These are phyloP conservation scores for Sitophilus oryzae DNA, from an alignment of 1,140 invertebrate species.

Conservation along the genomic window DNA sequence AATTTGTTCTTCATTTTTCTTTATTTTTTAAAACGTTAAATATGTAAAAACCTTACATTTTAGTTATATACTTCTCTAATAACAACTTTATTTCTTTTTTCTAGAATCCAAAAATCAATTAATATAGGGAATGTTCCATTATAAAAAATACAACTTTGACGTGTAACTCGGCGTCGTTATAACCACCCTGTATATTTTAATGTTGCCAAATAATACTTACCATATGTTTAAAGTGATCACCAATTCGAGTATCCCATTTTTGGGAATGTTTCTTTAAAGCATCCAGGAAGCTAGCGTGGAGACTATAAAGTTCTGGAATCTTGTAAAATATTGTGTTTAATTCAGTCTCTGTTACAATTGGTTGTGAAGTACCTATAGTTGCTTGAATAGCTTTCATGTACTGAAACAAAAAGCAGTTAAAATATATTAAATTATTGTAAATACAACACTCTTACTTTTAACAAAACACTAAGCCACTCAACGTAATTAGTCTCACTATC, in stretches of 20 bases:
- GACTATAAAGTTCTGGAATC: constrained; percentile 76
- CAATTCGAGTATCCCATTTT: constrained; percentile 68
- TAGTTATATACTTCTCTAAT: too few relatives aligned
- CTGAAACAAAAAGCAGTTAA: constrained; percentile 47
- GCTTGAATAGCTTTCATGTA: constrained; percentile 90
- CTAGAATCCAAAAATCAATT: too few relatives aligned
- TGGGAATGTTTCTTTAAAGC: constrained; percentile 64
- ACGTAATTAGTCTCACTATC: constrained; percentile 87
- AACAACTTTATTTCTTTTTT: too few relatives aligned
- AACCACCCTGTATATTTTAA: neutral
- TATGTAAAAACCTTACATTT: too few relatives aligned
- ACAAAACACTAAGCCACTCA: constrained; percentile 79
- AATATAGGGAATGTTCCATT: too few relatives aligned
- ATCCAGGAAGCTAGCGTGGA: constrained; percentile 77
- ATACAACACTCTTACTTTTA: constrained; percentile 58
- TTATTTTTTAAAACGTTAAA: too few relatives aligned
- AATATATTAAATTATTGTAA: neutral
- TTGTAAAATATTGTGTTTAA: constrained; percentile 89
- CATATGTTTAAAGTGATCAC: constrained; percentile 75
- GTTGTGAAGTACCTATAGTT: constrained; percentile 79
- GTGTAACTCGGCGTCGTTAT: too few relatives aligned
- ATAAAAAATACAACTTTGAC: too few relatives aligned
- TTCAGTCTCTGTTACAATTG: constrained; percentile 82
- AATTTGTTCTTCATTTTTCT: too few relatives aligned
- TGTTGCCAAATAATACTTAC: constrained; percentile 35